Percentiles rank a stretch among this genome's conserved stretches.
phyloP scores from a whole-genome alignment of 2,797 vertebrate species.

The Muscicapa comitata region DNA sequence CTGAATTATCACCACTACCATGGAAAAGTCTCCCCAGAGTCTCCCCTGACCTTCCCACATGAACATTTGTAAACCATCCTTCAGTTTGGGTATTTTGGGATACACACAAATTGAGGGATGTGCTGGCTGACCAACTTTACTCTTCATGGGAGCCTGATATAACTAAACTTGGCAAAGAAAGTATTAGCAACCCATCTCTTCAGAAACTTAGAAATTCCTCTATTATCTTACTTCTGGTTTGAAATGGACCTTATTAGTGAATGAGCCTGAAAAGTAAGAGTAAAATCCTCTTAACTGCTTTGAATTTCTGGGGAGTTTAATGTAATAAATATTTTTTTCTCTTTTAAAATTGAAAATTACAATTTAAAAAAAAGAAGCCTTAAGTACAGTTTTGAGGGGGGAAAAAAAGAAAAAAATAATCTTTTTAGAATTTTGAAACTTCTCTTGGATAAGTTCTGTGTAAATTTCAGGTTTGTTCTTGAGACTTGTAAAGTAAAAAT shows the following conservation, averaged over 20 bases:
- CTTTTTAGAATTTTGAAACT: background rate
- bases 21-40: background rate
- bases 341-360: background rate
- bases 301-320: background rate
- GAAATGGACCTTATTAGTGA: background rate
- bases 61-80: background rate
- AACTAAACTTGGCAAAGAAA: background rate
- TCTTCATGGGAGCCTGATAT: background rate
- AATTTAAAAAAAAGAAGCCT: background rate
- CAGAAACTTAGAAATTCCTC: background rate
- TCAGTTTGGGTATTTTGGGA: background rate
- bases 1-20: background rate
- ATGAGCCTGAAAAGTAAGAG: background rate
- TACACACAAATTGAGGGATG: background rate
- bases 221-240: background rate
- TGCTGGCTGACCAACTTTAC: background rate
- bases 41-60: accelerated
- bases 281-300: background rate
- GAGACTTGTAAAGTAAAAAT: background rate
- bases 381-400: accelerated
- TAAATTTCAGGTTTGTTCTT: background rate
- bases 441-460: background rate
- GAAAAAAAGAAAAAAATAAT: too few species aligned
- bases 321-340: background rate
- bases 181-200: background rate